phyloP scores from a whole-genome alignment of 2,797 vertebrate species.

The Oreochromis mossambicus region DNA sequence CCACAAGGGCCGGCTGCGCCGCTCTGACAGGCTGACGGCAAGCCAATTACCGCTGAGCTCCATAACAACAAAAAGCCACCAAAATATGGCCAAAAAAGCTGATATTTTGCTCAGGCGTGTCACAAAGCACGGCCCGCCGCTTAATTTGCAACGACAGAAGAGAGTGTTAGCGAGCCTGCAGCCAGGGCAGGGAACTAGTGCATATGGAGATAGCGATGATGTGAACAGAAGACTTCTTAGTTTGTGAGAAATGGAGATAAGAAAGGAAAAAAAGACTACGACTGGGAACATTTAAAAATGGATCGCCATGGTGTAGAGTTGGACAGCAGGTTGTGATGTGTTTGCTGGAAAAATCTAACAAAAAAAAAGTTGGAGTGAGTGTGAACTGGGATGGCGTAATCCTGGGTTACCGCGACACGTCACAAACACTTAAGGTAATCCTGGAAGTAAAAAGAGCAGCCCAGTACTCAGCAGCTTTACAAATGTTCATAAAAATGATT shows the following conservation, averaged over 20 bases:
- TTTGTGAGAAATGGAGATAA: neutral
- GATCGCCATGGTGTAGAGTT: neutral
- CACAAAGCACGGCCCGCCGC: neutral
- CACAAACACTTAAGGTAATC: neutral
- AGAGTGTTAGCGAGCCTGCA: neutral
- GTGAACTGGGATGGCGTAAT: neutral
- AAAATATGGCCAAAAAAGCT: constrained; percentile 6
- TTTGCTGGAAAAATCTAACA: neutral
- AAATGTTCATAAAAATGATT: constrained; percentile 70
- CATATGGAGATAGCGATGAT: constrained; percentile 9
- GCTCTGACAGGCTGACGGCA: constrained; percentile 45
- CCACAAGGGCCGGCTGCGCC: constrained; percentile 27
- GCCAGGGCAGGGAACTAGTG: neutral
- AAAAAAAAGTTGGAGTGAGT: neutral
- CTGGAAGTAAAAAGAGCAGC: neutral
- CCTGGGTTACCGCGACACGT: neutral
- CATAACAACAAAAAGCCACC: constrained; percentile 40
- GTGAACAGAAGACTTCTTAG: neutral
- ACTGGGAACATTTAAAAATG: neutral
- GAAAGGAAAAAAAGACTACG: neutral
- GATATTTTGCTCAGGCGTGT: constrained; percentile 5
- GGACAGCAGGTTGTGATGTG: neutral
- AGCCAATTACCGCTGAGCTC: constrained; percentile 60
- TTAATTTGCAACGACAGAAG: constrained; percentile 52
- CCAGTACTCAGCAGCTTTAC: constrained; percentile 27